phyloP scores from a whole-genome alignment of 2,797 vertebrate species.

The Pelobates cultripes region DNA sequence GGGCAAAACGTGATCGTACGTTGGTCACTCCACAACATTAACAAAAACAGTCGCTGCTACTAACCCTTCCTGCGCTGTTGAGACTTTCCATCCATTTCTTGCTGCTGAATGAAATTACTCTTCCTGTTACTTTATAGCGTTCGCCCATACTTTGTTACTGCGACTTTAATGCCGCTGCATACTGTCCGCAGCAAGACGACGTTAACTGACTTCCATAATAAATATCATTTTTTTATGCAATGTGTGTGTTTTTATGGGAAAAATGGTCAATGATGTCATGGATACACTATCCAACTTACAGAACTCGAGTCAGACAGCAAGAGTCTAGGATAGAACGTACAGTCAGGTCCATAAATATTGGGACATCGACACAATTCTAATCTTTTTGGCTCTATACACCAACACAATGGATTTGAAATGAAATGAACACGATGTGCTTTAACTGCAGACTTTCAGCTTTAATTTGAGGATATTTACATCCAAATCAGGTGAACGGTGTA shows the following conservation, averaged over 20 bases:
- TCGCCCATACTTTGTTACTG: conserved; percentile 3
- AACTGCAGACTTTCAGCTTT: no score
- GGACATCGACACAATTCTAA: no score
- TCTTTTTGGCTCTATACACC: no score
- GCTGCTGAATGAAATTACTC: not conserved
- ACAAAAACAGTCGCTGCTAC: not conserved
- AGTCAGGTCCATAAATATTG: no score
- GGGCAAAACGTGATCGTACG: not conserved
- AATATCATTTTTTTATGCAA: conserved; percentile 46
- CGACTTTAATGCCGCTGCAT: conserved; percentile 1
- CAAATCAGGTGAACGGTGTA: no score
- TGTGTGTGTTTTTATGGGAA: not conserved
- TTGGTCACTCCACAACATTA: not conserved
- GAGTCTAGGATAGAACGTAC: no score
- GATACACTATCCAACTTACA: no score
- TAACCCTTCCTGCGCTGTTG: not conserved
- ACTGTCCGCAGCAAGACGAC: conserved; percentile 7
- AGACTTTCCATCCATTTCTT: not conserved
- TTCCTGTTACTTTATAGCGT: not conserved
- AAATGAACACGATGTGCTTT: no score
- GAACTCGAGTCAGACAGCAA: no score
- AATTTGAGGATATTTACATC: no score
- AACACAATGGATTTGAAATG: no score
- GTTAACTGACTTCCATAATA: conserved; percentile 42
- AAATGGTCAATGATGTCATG: no score